Percentiles rank a stretch among this genome's conserved stretches.
Conservation (phyloP, 2,888 invertebrate species). For the Gymnosoma rotundatum region DNA sequence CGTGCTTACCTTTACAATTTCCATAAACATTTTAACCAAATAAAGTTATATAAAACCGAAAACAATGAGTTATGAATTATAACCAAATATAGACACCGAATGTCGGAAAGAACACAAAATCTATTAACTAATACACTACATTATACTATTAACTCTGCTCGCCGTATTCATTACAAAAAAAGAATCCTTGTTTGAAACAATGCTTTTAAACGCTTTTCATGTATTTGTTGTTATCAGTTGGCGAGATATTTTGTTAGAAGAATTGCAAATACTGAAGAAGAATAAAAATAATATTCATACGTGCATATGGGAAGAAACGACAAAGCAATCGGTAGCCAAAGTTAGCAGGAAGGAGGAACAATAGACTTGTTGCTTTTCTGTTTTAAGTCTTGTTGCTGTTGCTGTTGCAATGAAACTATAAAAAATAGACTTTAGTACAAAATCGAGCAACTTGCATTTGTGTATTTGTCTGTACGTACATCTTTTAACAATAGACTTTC, state of each 20-base stretch:
- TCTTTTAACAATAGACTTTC: slow-evolving; percentile 59
- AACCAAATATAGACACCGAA: slow-evolving; percentile 70
- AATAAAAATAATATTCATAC: slow-evolving; percentile 33
- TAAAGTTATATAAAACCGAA: slow-evolving; percentile 64
- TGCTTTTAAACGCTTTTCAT: slow-evolving; percentile 43
- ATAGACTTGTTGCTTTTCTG: slow-evolving; percentile 67
- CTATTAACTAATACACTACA: slow-evolving; percentile 68
- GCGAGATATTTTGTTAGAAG: slow-evolving; percentile 62
- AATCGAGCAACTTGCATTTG: slow-evolving; percentile 42
- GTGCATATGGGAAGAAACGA: not conserved
- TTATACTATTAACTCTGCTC: slow-evolving; percentile 19
- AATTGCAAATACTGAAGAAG: slow-evolving; percentile 25
- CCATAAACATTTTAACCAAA: slow-evolving; percentile 62
- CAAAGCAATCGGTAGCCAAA: slow-evolving; percentile 35
- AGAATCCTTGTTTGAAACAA: slow-evolving; percentile 17
- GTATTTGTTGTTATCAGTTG: slow-evolving; percentile 62
- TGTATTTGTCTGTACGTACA: slow-evolving; percentile 19
- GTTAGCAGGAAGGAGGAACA: slow-evolving; percentile 58
- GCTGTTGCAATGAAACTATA: slow-evolving; percentile 15
- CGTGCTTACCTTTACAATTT: slow-evolving; percentile 45
- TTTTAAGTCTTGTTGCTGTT: slow-evolving; percentile 32
- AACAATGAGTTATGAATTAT: slow-evolving; percentile 71
- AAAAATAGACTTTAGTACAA: not conserved
- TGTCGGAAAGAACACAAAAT: slow-evolving; percentile 67
- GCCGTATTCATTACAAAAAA: not conserved